Evolutionary conservation across 2,113 vertebrate species (phyloP).

Genomic region (Plotosus lineatus): DNA sequence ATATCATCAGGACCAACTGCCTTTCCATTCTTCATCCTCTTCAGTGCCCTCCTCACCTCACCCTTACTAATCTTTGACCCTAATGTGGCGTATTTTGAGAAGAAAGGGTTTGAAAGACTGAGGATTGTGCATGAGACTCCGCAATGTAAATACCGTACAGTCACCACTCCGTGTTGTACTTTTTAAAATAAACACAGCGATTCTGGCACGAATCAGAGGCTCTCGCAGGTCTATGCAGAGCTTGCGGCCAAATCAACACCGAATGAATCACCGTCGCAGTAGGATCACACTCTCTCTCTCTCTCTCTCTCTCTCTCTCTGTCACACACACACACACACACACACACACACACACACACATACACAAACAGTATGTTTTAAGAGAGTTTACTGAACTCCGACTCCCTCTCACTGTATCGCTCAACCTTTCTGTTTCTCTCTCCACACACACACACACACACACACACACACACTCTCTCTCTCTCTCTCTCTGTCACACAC

Average conservation of each 20-base stretch:
- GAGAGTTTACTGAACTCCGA: constrained; percentile 8
- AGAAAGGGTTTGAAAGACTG: neutral
- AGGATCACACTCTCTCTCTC: too few relatives aligned
- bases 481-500: too few relatives aligned
- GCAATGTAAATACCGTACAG: neutral
- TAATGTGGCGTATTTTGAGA: too few relatives aligned
- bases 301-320: too few relatives aligned
- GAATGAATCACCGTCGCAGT: neutral
- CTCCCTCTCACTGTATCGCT: neutral
- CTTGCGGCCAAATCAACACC: constrained; percentile 4
- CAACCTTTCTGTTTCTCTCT: neutral
- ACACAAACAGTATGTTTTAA: neutral
- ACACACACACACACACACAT: neutral
- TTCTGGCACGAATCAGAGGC: neutral
- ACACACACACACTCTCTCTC: too few relatives aligned
- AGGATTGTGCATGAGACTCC: neutral
- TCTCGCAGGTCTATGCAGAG: neutral
- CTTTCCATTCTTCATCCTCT: too few relatives aligned
- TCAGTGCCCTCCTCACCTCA: too few relatives aligned
- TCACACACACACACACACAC: too few relatives aligned
- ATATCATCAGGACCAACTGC: too few relatives aligned
- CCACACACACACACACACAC: too few relatives aligned
- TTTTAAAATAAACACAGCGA: neutral
- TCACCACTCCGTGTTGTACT: neutral
- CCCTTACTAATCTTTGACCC: too few relatives aligned